Evolutionary conservation across 2,797 vertebrate species (phyloP), one percentile per base, ranked within the genome.

Genomic region (Cyclopterus lumpus): DNA sequence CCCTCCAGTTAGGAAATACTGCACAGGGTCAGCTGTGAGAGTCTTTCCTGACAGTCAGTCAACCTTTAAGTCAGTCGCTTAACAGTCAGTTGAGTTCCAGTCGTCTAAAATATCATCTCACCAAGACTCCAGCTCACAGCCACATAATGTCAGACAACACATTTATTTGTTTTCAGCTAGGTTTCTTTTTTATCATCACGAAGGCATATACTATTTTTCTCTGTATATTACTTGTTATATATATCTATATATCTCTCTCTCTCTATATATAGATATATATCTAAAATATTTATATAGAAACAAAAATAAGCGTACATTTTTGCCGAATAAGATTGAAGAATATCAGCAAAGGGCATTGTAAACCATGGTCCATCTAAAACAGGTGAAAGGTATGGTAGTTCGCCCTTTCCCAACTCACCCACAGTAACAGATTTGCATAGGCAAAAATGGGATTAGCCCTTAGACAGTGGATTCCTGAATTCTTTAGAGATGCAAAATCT

Each of bases 401-500:
- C 90, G 92, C 93, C 95, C 95, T 93, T 95, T 96, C 94, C 95
- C 94, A 94, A 73, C 91, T 91, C 94, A 94, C 94, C 96, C 96
- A 97, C 96, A 96, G 95, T 95, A 96, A 97, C 96, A 97, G 96
- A 97, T 97, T 99, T 99, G 98, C 98, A 99, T 99, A 99, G 97
- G 97, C 97, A 98, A 96, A 93, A 97, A 97, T 96, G 95, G 96
- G 96, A 97, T 97, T 99, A 95, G 98, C 97, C 98, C 98, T 98
- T 97, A 95, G 94, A 97, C 96, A 94, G 93, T 94, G 93, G 93
- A 94, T 96, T 99, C 98, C 98, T 99, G 98, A 99, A 97, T 97
- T 97, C 95, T 96, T 93, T 90, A 91, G 86, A 93, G 91, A 93
- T 93, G 91, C 91, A 92, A 93, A 94, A 93, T 93, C 90, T 93